Percentiles rank a stretch among this genome's conserved stretches.
These are phyloP conservation scores for Panthera uncia DNA, from an alignment of 2,113 vertebrate genomes.

Conservation along the genomic window DNA sequence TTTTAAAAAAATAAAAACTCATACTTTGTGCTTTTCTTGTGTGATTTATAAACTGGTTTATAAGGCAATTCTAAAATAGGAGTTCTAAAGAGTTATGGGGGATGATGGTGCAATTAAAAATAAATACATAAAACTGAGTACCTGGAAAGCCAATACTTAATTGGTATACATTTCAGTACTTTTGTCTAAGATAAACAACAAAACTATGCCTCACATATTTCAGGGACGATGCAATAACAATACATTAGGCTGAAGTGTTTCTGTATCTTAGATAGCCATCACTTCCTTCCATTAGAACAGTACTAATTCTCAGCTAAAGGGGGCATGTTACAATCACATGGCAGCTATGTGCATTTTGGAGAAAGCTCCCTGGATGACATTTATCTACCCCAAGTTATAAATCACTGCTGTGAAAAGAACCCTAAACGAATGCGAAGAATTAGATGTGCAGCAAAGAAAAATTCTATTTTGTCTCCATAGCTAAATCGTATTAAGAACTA, in stretches of 20 bases:
- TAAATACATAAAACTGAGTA: background rate
- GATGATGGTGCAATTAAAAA: background rate
- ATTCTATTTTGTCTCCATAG: background rate
- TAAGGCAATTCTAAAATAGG: background rate
- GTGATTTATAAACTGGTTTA: background rate
- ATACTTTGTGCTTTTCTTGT: background rate
- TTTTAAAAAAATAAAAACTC: background rate
- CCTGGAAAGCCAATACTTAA: background rate
- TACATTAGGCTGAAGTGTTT: background rate
- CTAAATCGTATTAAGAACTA: background rate
- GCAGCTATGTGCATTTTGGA: background rate
- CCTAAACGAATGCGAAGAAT: background rate
- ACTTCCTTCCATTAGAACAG: background rate
- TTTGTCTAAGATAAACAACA: slow-evolving; percentile 23
- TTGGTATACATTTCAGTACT: background rate
- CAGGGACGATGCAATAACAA: background rate
- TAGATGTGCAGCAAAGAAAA: background rate
- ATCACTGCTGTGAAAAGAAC: background rate
- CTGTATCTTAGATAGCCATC: background rate
- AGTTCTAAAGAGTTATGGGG: background rate
- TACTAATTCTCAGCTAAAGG: background rate
- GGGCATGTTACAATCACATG: background rate
- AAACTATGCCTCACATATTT: background rate
- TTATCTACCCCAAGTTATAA: background rate
- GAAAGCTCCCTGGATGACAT: background rate